phyloP scores from a whole-genome alignment of 2,797 vertebrate species.

The Cercopithecus diana region DNA sequence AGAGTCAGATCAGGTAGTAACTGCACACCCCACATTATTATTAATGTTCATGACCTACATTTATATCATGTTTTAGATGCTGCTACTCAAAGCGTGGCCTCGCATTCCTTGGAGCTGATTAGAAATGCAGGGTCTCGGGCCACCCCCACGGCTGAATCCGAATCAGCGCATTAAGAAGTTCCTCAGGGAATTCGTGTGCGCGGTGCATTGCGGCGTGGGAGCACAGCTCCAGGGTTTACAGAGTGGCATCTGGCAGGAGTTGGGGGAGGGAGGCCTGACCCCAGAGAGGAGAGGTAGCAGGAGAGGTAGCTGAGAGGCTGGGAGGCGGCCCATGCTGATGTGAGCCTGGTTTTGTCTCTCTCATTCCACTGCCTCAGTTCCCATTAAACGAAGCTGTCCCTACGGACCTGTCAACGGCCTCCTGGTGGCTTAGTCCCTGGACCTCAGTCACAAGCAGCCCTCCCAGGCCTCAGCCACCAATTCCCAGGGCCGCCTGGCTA shows the following conservation, averaged over 20 bases:
- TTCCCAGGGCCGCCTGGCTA: not conserved
- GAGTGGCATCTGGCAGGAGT: not conserved
- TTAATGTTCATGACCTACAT: not conserved
- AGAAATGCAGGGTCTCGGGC: not conserved
- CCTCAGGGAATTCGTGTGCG: fast-evolving
- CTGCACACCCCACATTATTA: not conserved
- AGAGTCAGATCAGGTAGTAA: not conserved
- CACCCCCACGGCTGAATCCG: not conserved
- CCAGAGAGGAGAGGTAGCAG: not conserved
- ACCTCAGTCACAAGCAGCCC: not conserved
- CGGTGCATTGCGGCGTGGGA: fast-evolving
- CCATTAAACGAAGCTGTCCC: not conserved
- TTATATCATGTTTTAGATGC: not conserved
- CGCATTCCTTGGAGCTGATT: not conserved
- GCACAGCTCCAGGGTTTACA: not conserved
- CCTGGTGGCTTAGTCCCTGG: not conserved
- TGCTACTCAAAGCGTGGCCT: not conserved
- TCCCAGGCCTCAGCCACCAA: not conserved
- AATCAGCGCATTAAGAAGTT: not conserved
- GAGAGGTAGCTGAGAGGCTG: fast-evolving
- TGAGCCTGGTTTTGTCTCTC: not conserved
- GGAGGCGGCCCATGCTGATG: not conserved
- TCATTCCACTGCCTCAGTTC: no score
- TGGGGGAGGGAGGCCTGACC: not conserved
- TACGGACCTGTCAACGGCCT: not conserved